phyloP scores from a whole-genome alignment of 1,140 invertebrate species.

The Cardiocondyla obscurior region DNA sequence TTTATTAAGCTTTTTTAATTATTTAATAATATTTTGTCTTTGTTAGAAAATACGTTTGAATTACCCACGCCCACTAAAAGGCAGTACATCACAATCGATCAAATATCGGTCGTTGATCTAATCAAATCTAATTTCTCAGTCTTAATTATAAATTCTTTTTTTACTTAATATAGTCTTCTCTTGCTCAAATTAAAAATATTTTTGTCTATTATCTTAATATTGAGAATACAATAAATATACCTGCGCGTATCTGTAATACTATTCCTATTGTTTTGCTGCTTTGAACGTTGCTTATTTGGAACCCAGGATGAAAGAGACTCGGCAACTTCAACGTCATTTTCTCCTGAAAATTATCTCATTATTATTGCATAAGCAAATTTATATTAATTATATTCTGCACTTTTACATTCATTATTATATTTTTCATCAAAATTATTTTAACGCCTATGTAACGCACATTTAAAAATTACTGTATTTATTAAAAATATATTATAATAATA shows the following conservation, averaged over 20 bases:
- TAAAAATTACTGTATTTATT: slow-evolving; percentile 6
- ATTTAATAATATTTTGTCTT: background rate
- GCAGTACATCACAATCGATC: too few relatives aligned
- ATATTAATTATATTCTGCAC: background rate
- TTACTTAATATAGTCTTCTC: slow-evolving; percentile 1
- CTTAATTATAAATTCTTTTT: background rate
- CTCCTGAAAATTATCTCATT: slow-evolving; percentile 82
- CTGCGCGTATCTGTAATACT: slow-evolving; percentile 69
- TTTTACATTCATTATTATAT: background rate
- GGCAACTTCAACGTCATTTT: slow-evolving; percentile 90
- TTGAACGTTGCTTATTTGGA: slow-evolving; percentile 76
- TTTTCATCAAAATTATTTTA: background rate
- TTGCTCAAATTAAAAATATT: background rate
- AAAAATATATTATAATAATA: background rate
- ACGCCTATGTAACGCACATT: background rate
- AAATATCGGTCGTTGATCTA: too few relatives aligned
- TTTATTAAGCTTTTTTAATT: background rate
- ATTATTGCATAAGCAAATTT: background rate
- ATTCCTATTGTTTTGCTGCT: slow-evolving; percentile 72
- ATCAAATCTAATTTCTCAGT: too few relatives aligned
- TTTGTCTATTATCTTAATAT: slow-evolving; percentile 10
- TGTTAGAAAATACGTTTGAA: too few relatives aligned
- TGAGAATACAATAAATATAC: slow-evolving; percentile 40
- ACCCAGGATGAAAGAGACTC: slow-evolving; percentile 83
- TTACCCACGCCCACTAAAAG: too few relatives aligned